Percentiles rank a stretch among this genome's conserved stretches.
Evolutionary conservation across 2,113 vertebrate species (phyloP).

Genomic region (Caranx ignobilis): DNA sequence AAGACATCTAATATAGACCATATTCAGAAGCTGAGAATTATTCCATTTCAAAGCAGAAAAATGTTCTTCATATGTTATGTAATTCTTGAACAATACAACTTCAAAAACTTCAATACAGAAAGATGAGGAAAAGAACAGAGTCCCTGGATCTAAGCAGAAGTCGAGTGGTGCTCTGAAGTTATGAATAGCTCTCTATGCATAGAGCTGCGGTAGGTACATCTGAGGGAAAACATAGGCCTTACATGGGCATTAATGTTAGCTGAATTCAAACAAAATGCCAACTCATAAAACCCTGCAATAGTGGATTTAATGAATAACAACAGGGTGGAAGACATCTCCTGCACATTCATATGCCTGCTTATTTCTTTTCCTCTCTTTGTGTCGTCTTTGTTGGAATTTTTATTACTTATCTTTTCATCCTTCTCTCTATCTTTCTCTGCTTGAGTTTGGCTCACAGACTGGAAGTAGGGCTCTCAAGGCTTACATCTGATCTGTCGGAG

Average conservation of each 20-base stretch:
- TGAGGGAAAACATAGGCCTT: constrained; percentile 23
- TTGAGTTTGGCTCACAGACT: constrained; percentile 35
- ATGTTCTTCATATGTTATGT: constrained; percentile 22
- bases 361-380: neutral
- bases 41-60: neutral
- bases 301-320: constrained; percentile 50
- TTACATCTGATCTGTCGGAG: constrained; percentile 38
- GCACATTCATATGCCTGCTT: constrained; percentile 1
- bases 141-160: neutral
- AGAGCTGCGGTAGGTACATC: constrained; percentile 40
- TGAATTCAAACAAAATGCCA: constrained; percentile 60
- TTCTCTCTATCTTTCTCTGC: constrained; percentile 21
- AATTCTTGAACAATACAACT: constrained; percentile 17
- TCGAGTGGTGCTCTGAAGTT: constrained; percentile 37
- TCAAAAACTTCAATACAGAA: constrained; percentile 3
- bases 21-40: neutral
- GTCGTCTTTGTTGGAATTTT: constrained; percentile 3
- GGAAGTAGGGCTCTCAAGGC: constrained; percentile 27
- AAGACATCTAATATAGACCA: neutral
- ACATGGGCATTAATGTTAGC: constrained; percentile 37
- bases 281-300: constrained; percentile 32
- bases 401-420: constrained; percentile 14
- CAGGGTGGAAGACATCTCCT: constrained; percentile 5
- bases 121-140: constrained; percentile 13
- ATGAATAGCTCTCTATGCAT: constrained; percentile 30